phyloP scores from a whole-genome alignment of 2,113 vertebrate species.

The Oxygymnocypris stewartii region DNA sequence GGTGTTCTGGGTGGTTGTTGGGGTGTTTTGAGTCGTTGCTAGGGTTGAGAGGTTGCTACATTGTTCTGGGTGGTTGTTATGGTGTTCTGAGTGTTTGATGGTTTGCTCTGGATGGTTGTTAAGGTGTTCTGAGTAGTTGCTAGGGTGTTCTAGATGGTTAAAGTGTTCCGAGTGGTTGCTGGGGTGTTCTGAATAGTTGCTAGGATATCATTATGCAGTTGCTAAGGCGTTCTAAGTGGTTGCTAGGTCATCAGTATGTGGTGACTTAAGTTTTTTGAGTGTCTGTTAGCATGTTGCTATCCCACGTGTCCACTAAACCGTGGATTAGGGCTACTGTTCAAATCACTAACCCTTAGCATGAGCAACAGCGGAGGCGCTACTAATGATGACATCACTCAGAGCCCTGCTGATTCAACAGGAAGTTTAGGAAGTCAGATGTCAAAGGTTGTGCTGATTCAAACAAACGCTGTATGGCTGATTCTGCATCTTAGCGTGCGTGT shows the following conservation, averaged over 20 bases:
- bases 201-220: neutral
- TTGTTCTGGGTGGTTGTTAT: neutral
- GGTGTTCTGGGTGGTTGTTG: too few species aligned
- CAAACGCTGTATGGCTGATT: neutral
- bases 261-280: neutral
- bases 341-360: neutral
- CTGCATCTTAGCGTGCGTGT: neutral
- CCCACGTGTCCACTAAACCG: neutral
- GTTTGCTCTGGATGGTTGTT: too few species aligned
- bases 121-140: too few species aligned
- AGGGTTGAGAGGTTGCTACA: too few species aligned
- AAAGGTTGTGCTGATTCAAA: constrained; percentile 7
- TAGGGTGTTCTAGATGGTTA: too few species aligned
- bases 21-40: neutral
- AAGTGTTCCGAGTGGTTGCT: too few species aligned
- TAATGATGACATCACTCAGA: neutral
- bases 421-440: neutral
- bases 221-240: neutral
- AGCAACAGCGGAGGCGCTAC: neutral
- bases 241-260: neutral
- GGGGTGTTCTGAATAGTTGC: too few species aligned
- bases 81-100: neutral
- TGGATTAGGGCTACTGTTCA: neutral
- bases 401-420: constrained; percentile 14
- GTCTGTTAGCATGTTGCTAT: neutral